Evolutionary conservation across 2,797 vertebrate species (phyloP), one percentile per base, ranked within the genome.

Genomic region (Nyctibius grandis): DNA sequence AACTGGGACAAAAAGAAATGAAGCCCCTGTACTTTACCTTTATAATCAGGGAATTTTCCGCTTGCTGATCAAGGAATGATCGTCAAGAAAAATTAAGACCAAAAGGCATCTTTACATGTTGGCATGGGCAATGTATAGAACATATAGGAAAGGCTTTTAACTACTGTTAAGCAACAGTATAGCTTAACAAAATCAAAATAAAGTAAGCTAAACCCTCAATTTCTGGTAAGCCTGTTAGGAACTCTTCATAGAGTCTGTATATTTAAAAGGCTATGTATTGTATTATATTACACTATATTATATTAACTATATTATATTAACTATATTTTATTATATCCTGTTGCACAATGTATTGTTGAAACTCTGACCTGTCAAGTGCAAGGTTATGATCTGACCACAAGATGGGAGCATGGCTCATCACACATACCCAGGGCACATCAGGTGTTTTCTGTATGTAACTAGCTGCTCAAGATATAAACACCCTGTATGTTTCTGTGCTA

Each of bases 341-440:
- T 42, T 59, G 67, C 40, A 23, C 5, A 74, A 53, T 3, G 3
- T 4, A 33, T 8, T 50, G 29, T 3, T 77, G 53, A 57, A 81
- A 54, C 18, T 1, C 9, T 11, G 36, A 56, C 8, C 50, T 18
- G 13, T 36, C 38, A 68, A 72, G 72, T 0, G 22, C 34, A 85
- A 20, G 47, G 25, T 54, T 91, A 42, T 3, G 2, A 25, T 85
- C 21, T 86, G 72, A 63, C 91, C 94, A 83, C 74, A 36, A 88
- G 96, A 72, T 94, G 91, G 90, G 29, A 97, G 82, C 61, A 44
- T 65, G 87, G 77, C 80, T 79, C 59, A 36, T 22, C 50, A 40
- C 57, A 84, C 23, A 12, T 4, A 22, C 8, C 17, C 60, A 48
- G 11, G 34, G 31, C 29, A 36, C 51, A 4, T 9, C 3, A n/a